These are phyloP conservation scores for Callimorpha dominula DNA, from an alignment of 2,888 invertebrate species.

Conservation along the genomic window DNA sequence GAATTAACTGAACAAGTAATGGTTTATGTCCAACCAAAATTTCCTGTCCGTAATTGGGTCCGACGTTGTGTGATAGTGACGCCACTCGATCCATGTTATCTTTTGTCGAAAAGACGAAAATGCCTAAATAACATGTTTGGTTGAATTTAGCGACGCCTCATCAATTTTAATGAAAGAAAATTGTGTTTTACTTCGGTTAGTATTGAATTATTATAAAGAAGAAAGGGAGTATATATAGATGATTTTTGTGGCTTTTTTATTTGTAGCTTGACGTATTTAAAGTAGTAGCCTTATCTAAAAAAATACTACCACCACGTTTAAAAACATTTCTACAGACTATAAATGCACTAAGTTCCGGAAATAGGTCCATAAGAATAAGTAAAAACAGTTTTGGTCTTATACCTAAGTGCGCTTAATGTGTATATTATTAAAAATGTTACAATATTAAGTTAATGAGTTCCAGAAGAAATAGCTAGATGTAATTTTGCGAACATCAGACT, in stretches of 20 bases:
- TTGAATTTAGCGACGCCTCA: slow-evolving; percentile 26
- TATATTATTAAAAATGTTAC: slow-evolving; percentile 4
- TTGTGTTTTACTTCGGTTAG: slow-evolving; percentile 10
- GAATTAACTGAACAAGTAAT: slow-evolving; percentile 25
- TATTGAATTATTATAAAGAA: not conserved
- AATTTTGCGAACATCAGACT: slow-evolving; percentile 16
- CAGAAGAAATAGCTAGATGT: not conserved
- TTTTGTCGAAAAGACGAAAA: slow-evolving; percentile 22
- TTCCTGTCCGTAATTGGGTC: slow-evolving; percentile 2
- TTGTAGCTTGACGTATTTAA: not conserved
- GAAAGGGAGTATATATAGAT: not conserved
- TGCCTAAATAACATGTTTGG: slow-evolving; percentile 33
- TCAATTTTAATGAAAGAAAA: slow-evolving; percentile 43
- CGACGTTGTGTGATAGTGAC: slow-evolving; percentile 15
- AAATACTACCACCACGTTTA: too few species aligned
- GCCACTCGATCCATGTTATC: slow-evolving; percentile 21
- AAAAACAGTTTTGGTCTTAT: not conserved
- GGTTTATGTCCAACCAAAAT: slow-evolving; percentile 17
- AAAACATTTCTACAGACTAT: too few species aligned
- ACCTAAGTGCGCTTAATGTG: not conserved
- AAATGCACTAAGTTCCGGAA: not conserved
- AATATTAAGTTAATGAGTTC: slow-evolving; percentile 9
- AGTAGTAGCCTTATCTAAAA: too few species aligned
- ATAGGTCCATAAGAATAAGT: not conserved
- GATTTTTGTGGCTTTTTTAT: not conserved